Base-by-base conservation (phyloP, 2,888 invertebrate genomes). In the Acholoe squamosa region DNA sequence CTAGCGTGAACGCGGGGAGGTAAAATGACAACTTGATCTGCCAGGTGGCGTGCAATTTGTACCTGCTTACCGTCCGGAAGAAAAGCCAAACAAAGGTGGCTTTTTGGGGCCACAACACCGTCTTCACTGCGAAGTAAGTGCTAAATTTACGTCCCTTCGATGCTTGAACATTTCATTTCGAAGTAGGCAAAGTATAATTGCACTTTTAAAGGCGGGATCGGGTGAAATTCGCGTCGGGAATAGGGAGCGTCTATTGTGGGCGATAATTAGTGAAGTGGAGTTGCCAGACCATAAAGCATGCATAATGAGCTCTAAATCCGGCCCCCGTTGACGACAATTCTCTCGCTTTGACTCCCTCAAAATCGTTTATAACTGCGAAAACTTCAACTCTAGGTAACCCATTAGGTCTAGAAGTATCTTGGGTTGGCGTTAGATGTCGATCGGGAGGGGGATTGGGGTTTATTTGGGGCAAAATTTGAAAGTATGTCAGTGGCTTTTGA, bases 271-370 rank as follows among this genome's bases (percentile, higher is more conserved):
- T 22, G 86, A 16, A 14, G 52, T 28, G 25, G 16, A 22, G 52
- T 25, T 12, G 51, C 22, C 54, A 0, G 25, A 54, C 56, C 86
- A 54, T 56, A 31, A 86, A 86, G 86, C 86, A 52, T 86, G 86
- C 86, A 86, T 86, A 86, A 86, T 86, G 86, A 86, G 86, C 54
- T 54, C 1, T 10, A 19, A 25, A 16, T 86, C 33, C 28, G 86
- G 0, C 28, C 0, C 28, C 52, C 54, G 52, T 0, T 12, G 12
- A 61, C 7, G 3, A 61, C 10, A 10, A 54, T 54, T 54, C 19
- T 10, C 12, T 54, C 54, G 19, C 19, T 54, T 54, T 19, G 10
- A 10, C 19, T 10, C 54, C 54, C 10, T 19, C 12, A 54, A 54
- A 10, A 10, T 14, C 54, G 10, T 54, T 19, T 61, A 61, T 14